Conservation (phyloP, 2,888 invertebrate species). For the Apantesis nais region DNA sequence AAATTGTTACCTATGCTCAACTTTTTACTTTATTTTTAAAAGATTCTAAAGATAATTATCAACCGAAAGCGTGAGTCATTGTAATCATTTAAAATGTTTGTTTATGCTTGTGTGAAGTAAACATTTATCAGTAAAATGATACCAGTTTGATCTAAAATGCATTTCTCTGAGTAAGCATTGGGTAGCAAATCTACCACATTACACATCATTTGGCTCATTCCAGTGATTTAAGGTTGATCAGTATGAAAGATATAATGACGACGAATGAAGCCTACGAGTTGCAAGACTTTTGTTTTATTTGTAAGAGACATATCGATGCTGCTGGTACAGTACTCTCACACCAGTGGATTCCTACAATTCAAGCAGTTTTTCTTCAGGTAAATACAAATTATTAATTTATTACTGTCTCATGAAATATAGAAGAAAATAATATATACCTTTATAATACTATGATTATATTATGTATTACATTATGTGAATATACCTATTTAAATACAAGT, state of each 20-base stretch:
- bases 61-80: neutral
- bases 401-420: neutral
- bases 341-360: conserved; percentile 88
- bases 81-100: neutral
- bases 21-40: neutral
- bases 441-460: too few species aligned
- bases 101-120: neutral
- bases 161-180: neutral
- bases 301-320: conserved; percentile 86
- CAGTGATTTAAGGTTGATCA: conserved; percentile 87
- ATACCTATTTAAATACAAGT: too few species aligned
- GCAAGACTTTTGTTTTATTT: conserved; percentile 85
- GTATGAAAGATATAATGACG: conserved; percentile 84
- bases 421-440: too few species aligned
- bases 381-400: neutral
- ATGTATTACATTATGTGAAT: too few species aligned
- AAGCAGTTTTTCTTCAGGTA: conserved; percentile 87
- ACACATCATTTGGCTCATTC: conserved; percentile 33
- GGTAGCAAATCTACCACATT: neutral
- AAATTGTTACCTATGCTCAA: neutral
- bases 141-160: neutral
- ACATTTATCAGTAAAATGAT: neutral
- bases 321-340: conserved; percentile 87
- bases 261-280: conserved; percentile 89
- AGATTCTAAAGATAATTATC: neutral